Evolutionary conservation across 2,888 invertebrate species (phyloP).

Genomic region (Yponomeuta cagnagella): DNA sequence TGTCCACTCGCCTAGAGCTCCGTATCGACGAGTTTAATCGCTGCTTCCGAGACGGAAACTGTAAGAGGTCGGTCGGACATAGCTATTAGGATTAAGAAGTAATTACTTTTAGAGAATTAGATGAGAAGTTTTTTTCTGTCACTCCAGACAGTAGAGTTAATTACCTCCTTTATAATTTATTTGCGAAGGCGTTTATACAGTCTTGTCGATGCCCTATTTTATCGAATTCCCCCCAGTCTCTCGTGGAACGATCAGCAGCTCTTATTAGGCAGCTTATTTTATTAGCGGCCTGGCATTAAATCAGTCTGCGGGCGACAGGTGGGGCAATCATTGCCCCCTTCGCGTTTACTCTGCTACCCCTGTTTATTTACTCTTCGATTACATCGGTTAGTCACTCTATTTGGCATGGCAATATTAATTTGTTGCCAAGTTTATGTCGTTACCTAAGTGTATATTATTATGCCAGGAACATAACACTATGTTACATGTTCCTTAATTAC

Average conservation of each 20-base stretch:
- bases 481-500: slow-evolving; percentile 7
- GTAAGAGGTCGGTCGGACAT: neutral
- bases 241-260: slow-evolving; percentile 24
- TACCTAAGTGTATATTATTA: neutral
- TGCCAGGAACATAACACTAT: neutral
- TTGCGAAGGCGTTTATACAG: neutral
- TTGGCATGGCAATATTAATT: neutral
- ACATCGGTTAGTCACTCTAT: neutral
- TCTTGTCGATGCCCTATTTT: neutral
- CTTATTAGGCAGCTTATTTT: slow-evolving; percentile 48
- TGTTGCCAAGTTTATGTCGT: neutral
- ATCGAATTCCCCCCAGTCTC: slow-evolving; percentile 14
- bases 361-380: slow-evolving; percentile 9
- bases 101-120: neutral
- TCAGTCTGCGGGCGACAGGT: slow-evolving; percentile 41
- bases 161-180: too few relatives aligned
- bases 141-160: neutral
- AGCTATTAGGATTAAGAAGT: neutral
- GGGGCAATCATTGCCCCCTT: slow-evolving; percentile 41
- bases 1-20: slow-evolving; percentile 1
- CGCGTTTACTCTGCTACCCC: slow-evolving; percentile 29
- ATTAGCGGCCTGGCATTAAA: slow-evolving; percentile 43
- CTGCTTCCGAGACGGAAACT: neutral
- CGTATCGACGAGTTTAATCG: neutral
- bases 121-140: neutral